phyloP scores from a whole-genome alignment of 2,888 invertebrate species.

The Melanophora roralis region DNA sequence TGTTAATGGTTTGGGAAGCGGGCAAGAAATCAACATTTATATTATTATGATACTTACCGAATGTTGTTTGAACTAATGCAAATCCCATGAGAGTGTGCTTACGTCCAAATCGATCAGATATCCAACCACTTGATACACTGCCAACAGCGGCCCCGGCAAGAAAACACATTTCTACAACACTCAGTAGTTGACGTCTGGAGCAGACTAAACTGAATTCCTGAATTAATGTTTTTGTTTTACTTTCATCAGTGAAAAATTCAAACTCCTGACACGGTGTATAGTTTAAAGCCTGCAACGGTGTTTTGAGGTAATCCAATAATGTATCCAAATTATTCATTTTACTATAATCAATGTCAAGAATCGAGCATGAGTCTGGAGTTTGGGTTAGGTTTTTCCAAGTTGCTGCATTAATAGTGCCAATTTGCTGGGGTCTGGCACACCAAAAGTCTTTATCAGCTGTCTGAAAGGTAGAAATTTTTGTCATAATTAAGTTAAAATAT shows the following conservation, averaged over 20 bases:
- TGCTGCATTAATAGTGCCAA: constrained; percentile 73
- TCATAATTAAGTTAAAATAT: no score
- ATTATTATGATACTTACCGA: constrained; percentile 79
- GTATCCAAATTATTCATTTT: constrained; percentile 45
- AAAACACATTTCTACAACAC: constrained; percentile 82
- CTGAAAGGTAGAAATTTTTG: constrained; percentile 67
- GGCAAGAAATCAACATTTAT: no score
- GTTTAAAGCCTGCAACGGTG: constrained; percentile 38
- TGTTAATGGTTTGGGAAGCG: background rate
- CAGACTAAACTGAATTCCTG: constrained; percentile 82
- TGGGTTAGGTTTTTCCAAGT: constrained; percentile 80
- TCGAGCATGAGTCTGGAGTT: constrained; percentile 77
- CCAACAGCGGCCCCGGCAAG: constrained; percentile 82
- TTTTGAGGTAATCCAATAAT: constrained; percentile 65
- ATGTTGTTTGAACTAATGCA: constrained; percentile 78
- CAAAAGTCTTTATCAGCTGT: constrained; percentile 79
- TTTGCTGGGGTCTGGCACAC: constrained; percentile 79
- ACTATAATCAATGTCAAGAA: constrained; percentile 70
- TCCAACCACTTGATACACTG: constrained; percentile 82
- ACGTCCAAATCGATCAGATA: constrained; percentile 83
- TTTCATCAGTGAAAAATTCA: constrained; percentile 63
- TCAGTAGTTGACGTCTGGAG: constrained; percentile 78
- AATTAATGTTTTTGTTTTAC: constrained; percentile 78
- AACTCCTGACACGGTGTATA: constrained; percentile 75
- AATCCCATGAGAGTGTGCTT: constrained; percentile 81